Evolutionary conservation across 2,113 vertebrate species (phyloP).

Genomic region (Trochalopteron elliotii): DNA sequence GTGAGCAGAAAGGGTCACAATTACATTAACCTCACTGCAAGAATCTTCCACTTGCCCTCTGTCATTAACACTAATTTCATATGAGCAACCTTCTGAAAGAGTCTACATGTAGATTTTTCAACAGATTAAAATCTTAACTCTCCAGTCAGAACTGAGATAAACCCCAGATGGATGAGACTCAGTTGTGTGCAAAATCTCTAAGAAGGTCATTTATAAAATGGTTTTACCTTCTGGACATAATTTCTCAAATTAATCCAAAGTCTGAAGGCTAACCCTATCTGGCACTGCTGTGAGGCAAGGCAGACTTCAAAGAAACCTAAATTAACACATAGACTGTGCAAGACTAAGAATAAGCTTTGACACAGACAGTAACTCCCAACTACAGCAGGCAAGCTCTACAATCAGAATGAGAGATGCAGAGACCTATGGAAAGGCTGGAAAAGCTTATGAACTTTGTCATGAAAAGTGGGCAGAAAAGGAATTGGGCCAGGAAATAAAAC

Average conservation of each 20-base stretch:
- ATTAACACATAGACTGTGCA: neutral
- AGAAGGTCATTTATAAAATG: neutral
- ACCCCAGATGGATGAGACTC: neutral
- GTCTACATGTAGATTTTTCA: constrained; percentile 7
- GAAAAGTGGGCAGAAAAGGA: neutral
- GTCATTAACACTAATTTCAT: constrained; percentile 10
- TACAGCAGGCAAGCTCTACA: neutral
- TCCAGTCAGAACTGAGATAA: neutral
- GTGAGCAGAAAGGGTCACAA: neutral
- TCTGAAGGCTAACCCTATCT: neutral
- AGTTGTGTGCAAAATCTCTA: constrained; percentile 3
- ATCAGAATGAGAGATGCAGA: neutral
- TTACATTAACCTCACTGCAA: neutral
- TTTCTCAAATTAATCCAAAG: constrained; percentile 18
- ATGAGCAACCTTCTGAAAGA: neutral
- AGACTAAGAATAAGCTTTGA: neutral
- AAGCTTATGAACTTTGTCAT: neutral
- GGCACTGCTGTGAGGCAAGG: neutral
- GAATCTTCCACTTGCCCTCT: neutral
- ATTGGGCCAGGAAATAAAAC: neutral
- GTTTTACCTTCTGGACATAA: constrained; percentile 20
- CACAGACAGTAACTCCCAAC: neutral
- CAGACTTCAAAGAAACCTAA: constrained; percentile 33
- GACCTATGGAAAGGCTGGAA: neutral
- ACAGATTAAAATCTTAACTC: constrained; percentile 28